Conservation (phyloP, 1,140 invertebrate genomes). For the Catajapyx aquilonaris region DNA sequence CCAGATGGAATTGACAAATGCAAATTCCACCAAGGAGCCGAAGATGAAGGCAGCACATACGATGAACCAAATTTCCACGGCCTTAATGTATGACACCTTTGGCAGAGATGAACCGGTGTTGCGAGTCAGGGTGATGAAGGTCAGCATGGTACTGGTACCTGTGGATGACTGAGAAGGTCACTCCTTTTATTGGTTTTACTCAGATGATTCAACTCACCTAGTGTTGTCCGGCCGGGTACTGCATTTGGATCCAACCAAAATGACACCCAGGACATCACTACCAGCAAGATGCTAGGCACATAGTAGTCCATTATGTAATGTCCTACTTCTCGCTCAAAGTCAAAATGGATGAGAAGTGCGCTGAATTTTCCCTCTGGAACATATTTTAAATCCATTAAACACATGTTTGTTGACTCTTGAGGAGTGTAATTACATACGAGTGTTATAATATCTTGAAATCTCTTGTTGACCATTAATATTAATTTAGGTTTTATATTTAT, state of each 20-base stretch:
- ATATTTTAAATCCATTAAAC: no score
- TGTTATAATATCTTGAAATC: no score
- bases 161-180: conserved; percentile 11
- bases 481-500: no score
- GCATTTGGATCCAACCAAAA: conserved; percentile 78
- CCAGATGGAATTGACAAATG: conserved; percentile 77
- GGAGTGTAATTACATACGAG: no score
- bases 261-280: conserved; percentile 73
- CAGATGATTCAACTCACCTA: conserved; percentile 24
- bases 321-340: conserved; percentile 55
- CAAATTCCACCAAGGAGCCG: conserved; percentile 65
- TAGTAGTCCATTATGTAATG: conserved; percentile 81
- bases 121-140: conserved; percentile 64
- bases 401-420: no score
- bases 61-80: conserved; percentile 74
- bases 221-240: conserved; percentile 52
- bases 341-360: conserved; percentile 50
- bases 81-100: conserved; percentile 78
- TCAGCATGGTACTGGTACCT: conserved; percentile 66
- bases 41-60: conserved; percentile 67
- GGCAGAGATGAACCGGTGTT: conserved; percentile 62
- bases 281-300: conserved; percentile 67
- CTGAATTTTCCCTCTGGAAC: conserved; percentile 62
- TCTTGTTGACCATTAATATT: no score
- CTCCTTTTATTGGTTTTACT: not conserved